phyloP scores from a whole-genome alignment of 2,113 vertebrate species.

The Sminthopsis crassicaudata region DNA sequence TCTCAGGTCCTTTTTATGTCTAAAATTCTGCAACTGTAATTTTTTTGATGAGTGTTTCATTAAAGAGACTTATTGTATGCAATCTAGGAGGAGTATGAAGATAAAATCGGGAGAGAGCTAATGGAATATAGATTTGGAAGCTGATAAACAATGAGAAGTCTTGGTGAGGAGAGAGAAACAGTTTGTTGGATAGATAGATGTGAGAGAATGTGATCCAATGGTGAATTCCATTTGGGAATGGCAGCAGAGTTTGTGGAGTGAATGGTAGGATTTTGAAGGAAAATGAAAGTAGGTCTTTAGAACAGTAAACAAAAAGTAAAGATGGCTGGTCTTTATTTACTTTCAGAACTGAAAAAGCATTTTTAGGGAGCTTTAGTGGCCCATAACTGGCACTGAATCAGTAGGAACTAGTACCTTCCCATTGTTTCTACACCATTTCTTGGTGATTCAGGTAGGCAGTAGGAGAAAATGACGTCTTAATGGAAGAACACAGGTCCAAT shows the following conservation, averaged over 20 bases:
- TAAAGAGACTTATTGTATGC: background rate
- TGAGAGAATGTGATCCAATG: background rate
- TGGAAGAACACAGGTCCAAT: background rate
- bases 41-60: background rate
- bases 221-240: background rate
- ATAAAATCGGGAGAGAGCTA: background rate
- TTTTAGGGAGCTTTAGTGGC: background rate
- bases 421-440: background rate
- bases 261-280: background rate
- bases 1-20: background rate
- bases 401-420: background rate
- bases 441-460: background rate
- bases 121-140: background rate
- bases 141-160: background rate
- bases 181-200: background rate
- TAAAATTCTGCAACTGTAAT: background rate
- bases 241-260: background rate
- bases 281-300: background rate
- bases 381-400: background rate
- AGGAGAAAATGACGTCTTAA: background rate
- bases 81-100: background rate
- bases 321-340: background rate
- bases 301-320: background rate
- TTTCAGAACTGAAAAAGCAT: background rate
- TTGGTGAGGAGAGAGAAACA: background rate